Evolutionary conservation across 2,113 vertebrate species (phyloP).

Genomic region (Connochaetes taurinus): DNA sequence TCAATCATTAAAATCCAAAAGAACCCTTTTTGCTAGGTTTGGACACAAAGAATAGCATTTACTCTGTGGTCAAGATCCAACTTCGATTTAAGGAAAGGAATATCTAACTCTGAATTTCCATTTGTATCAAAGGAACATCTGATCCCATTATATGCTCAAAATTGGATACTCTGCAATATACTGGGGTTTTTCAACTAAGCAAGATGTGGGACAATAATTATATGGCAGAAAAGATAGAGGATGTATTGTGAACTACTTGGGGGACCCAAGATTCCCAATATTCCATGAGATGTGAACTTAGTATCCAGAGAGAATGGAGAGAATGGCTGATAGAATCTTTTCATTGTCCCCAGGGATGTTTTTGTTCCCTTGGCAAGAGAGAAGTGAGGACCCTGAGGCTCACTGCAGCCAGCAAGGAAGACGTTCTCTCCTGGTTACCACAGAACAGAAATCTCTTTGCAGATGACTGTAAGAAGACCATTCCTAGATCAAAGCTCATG

Average conservation of each 20-base stretch:
- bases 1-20: not conserved
- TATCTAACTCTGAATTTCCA: constrained; percentile 28
- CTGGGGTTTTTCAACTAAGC: not conserved
- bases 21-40: not conserved
- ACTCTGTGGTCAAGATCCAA: not conserved
- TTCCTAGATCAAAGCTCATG: not conserved
- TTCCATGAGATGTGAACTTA: not conserved
- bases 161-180: not conserved
- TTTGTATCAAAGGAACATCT: not conserved
- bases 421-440: not conserved
- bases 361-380: not conserved
- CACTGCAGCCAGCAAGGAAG: not conserved
- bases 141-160: not conserved
- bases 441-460: not conserved
- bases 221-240: not conserved
- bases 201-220: not conserved
- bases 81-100: not conserved
- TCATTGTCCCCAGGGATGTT: not conserved
- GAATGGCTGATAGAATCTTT: not conserved
- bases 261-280: not conserved
- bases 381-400: not conserved
- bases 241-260: not conserved
- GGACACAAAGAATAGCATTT: not conserved
- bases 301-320: not conserved
- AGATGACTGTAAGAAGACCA: not conserved